phyloP scores from a whole-genome alignment of 2,888 invertebrate species.

The Neuroscelio doddi region DNA sequence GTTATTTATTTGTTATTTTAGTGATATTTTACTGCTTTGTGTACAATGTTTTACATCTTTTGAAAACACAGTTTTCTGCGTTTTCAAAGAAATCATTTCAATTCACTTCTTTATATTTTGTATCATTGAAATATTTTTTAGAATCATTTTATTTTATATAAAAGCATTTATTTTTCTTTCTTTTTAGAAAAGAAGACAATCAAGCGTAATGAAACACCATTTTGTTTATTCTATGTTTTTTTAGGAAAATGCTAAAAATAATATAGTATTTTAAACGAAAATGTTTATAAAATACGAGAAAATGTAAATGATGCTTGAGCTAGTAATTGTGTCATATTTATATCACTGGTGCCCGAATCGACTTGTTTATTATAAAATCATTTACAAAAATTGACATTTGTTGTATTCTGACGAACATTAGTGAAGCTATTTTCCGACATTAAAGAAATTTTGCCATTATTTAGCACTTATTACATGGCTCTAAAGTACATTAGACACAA shows the following conservation, averaged over 20 bases:
- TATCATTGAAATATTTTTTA: too few relatives aligned
- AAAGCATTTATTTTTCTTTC: too few relatives aligned
- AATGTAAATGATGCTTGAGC: too few relatives aligned
- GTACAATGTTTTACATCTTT: too few relatives aligned
- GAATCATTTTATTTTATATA: too few relatives aligned
- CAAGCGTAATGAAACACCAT: not conserved
- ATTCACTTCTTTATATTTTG: too few relatives aligned
- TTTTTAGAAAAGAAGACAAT: slow-evolving; percentile 1
- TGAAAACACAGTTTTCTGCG: too few relatives aligned
- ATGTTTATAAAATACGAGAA: too few relatives aligned
- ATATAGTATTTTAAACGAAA: not conserved
- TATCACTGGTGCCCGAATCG: slow-evolving; percentile 3
- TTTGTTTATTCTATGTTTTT: too few relatives aligned
- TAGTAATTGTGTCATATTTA: slow-evolving; percentile 1
- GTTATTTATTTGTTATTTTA: not conserved
- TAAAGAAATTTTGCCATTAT: not conserved
- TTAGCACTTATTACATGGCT: slow-evolving; percentile 6
- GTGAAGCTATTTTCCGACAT: not conserved
- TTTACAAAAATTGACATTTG: not conserved
- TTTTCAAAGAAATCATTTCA: too few relatives aligned
- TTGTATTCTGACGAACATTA: not conserved
- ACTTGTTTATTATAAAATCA: not conserved
- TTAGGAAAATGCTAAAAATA: too few relatives aligned
- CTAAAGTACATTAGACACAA: slow-evolving; percentile 20
- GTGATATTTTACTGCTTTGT: too few relatives aligned